These are phyloP conservation scores for Sylvia borin DNA, from an alignment of 2,797 vertebrate species.

Conservation along the genomic window DNA sequence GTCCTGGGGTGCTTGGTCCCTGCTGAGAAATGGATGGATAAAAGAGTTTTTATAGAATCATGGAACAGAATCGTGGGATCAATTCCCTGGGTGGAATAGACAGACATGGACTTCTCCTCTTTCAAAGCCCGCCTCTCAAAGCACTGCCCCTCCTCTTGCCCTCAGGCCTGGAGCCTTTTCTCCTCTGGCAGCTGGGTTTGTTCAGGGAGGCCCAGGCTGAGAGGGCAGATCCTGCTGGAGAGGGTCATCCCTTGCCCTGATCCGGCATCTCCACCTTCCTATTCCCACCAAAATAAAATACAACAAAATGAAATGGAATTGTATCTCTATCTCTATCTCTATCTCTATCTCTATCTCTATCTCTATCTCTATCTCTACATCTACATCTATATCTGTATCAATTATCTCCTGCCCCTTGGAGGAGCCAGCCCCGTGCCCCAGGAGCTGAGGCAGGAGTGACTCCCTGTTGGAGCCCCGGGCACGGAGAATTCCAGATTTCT, in stretches of 20 bases:
- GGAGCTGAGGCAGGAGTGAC: no score
- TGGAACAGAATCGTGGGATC: neutral
- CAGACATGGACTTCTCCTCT: fast-evolving
- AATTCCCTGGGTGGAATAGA: neutral
- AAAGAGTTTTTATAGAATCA: fast-evolving
- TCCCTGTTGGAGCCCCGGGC: no score
- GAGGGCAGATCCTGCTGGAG: neutral
- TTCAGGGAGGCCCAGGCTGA: fast-evolving
- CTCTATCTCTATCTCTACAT: no score
- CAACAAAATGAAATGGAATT: no score
- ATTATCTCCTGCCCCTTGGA: neutral
- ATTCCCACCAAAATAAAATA: fast-evolving
- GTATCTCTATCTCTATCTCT: no score
- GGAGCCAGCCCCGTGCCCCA: neutral
- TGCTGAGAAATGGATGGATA: neutral
- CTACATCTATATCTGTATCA: no score
- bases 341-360: no score
- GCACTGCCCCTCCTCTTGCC: neutral
- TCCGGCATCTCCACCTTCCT: fast-evolving
- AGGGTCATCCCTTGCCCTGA: neutral
- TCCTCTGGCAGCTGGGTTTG: neutral
- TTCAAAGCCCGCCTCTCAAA: fast-evolving
- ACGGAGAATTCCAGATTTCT: no score
- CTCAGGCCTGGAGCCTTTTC: fast-evolving
- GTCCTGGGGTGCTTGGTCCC: fast-evolving